Evolutionary conservation across 2,888 invertebrate genomes (phyloP).

Genomic region (Cataglyphis cursor): DNA sequence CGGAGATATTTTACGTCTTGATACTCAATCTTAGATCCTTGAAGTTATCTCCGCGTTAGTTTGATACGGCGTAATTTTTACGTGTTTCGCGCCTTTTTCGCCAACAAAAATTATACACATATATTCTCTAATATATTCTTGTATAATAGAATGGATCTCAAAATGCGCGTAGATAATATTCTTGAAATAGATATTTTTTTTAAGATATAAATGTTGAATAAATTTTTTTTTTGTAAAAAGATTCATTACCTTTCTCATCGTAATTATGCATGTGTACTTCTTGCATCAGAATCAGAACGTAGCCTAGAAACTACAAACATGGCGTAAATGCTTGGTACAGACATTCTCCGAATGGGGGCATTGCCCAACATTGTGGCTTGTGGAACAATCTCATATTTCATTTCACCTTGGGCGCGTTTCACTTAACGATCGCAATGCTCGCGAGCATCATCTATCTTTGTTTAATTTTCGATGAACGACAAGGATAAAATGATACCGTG

Average conservation of each 20-base stretch:
- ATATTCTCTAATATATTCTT: neutral
- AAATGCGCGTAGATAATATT: neutral
- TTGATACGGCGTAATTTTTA: neutral
- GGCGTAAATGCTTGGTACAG: neutral
- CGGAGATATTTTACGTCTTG: constrained; percentile 53
- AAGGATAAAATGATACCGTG: too few relatives aligned
- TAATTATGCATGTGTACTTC: neutral
- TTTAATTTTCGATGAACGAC: too few relatives aligned
- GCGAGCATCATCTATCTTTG: too few relatives aligned
- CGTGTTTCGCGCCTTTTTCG: neutral
- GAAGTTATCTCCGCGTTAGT: constrained; percentile 71
- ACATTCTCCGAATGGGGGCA: neutral
- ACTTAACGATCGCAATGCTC: too few relatives aligned
- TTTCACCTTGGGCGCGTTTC: too few relatives aligned
- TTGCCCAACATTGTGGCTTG: too few relatives aligned
- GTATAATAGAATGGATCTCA: neutral
- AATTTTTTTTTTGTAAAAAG: neutral
- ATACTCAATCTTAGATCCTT: constrained; percentile 77
- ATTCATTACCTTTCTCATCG: neutral
- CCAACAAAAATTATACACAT: neutral
- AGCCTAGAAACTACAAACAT: neutral
- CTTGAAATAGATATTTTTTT: neutral
- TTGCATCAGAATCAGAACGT: neutral
- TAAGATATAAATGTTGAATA: neutral
- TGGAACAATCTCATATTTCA: too few relatives aligned